Conservation (phyloP, 2,797 vertebrate species). For the Pangasius macronema region DNA sequence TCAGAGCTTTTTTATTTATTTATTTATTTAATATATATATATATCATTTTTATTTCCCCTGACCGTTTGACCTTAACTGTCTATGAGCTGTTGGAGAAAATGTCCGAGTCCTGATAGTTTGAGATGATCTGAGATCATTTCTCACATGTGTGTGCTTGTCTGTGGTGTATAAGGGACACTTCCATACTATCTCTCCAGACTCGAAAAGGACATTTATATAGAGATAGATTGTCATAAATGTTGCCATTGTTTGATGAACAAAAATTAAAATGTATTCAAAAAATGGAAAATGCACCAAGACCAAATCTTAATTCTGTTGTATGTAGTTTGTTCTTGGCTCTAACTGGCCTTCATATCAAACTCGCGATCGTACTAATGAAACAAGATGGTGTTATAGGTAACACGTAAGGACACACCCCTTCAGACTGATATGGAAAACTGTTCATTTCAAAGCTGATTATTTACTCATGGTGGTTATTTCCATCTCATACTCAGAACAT, state of each 20-base stretch:
- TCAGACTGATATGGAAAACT: neutral
- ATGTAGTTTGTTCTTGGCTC: neutral
- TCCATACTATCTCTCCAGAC: neutral
- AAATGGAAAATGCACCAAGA: neutral
- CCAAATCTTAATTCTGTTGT: neutral
- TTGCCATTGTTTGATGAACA: neutral
- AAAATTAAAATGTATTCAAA: too few relatives aligned
- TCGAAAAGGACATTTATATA: neutral
- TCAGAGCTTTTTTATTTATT: neutral
- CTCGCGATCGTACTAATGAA: neutral
- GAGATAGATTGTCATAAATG: too few relatives aligned
- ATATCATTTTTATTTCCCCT: neutral
- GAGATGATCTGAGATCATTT: neutral
- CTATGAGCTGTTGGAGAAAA: neutral
- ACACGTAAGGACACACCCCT: neutral
- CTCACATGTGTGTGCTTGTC: neutral
- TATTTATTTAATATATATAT: too few relatives aligned
- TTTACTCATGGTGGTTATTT: neutral
- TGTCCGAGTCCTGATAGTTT: neutral
- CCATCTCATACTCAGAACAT: neutral
- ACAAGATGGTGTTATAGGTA: neutral
- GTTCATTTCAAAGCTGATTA: neutral
- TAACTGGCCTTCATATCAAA: neutral
- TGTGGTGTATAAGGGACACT: neutral
- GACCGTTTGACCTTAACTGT: neutral